These are phyloP conservation scores for Otolemur garnettii DNA, from an alignment of 2,113 vertebrate genomes.

Conservation along the genomic window DNA sequence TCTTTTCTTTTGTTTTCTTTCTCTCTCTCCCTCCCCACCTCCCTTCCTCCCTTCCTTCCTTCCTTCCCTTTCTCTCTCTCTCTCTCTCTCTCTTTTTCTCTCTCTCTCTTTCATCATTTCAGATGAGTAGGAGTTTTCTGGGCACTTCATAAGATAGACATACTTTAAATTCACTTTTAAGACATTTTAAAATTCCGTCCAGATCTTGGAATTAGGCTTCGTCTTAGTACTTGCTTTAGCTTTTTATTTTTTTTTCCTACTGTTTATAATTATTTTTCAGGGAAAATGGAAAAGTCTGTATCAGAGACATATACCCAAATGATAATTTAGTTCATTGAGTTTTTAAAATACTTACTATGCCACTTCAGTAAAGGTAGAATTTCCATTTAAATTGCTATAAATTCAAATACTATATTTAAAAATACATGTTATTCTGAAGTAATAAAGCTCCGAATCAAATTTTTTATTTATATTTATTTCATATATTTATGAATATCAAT, in stretches of 20 bases:
- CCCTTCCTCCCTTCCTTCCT: no score
- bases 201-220: neutral
- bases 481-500: neutral
- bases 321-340: constrained; percentile 8
- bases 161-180: constrained; percentile 37
- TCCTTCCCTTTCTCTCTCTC: no score
- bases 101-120: neutral
- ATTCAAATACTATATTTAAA: neutral
- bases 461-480: constrained; percentile 29
- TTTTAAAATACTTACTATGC: neutral
- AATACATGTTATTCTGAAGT: neutral
- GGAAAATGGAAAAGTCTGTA: constrained; percentile 5
- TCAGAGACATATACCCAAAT: neutral
- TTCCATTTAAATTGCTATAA: constrained; percentile 51
- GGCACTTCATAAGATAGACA: neutral
- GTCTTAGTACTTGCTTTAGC: neutral
- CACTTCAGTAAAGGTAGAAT: neutral
- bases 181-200: constrained; percentile 37
- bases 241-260: constrained; percentile 32
- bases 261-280: constrained; percentile 22
- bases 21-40: no score
- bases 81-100: neutral
- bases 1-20: no score
- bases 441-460: constrained; percentile 10
- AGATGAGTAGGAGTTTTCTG: neutral